These are phyloP conservation scores for Morinoia aosen DNA, from an alignment of 2,888 invertebrate genomes.

Conservation along the genomic window DNA sequence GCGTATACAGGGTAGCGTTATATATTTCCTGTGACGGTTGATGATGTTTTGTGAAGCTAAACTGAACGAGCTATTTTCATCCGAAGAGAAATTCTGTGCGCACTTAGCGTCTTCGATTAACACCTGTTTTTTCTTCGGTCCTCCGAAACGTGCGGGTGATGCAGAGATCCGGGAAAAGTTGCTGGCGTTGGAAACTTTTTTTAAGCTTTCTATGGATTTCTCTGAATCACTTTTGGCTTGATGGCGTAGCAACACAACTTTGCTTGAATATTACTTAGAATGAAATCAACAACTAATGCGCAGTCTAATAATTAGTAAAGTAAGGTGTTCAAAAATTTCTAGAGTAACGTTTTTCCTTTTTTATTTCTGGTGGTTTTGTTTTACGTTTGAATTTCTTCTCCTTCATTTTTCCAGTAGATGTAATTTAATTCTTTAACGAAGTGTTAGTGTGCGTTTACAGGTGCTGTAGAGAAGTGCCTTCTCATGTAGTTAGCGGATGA, in stretches of 20 bases:
- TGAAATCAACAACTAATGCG: too few species aligned
- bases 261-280: too few species aligned
- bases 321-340: too few species aligned
- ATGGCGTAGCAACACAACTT: background rate
- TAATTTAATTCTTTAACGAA: too few species aligned
- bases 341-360: too few species aligned
- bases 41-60: background rate
- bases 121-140: background rate
- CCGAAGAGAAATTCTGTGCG: background rate
- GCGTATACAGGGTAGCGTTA: background rate
- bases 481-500: too few species aligned
- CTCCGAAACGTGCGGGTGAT: background rate
- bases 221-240: background rate
- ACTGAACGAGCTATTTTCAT: background rate
- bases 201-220: background rate
- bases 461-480: too few species aligned
- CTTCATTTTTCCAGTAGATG: too few species aligned
- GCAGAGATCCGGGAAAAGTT: constrained; percentile 8
- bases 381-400: too few species aligned
- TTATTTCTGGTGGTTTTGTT: too few species aligned
- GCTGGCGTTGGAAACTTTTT: background rate
- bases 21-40: background rate
- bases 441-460: too few species aligned
- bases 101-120: background rate
- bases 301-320: too few species aligned